phyloP scores from a whole-genome alignment of 2,797 vertebrate species.

The Phrynocephalus vlangalii region DNA sequence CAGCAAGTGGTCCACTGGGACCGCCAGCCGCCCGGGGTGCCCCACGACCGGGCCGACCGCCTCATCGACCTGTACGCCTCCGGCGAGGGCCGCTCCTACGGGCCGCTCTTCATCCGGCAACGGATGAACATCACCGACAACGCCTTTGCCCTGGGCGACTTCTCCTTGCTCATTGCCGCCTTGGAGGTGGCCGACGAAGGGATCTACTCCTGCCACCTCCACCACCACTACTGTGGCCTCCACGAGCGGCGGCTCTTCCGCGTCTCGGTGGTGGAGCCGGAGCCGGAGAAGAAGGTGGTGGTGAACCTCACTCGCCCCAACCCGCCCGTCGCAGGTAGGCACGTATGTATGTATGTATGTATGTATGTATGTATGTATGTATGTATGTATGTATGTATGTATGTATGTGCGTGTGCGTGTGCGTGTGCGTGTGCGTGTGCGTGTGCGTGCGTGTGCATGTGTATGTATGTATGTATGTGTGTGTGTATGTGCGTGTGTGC shows the following conservation, averaged over 20 bases:
- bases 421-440: too few species aligned
- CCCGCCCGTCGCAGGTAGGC: constrained; percentile 57
- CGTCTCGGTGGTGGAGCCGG: constrained; percentile 78
- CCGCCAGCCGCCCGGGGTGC: constrained; percentile 90
- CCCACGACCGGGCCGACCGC: constrained; percentile 90
- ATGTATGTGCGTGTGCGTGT: too few species aligned
- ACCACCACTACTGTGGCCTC: constrained; percentile 97
- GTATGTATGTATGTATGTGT: too few species aligned
- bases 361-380: too few species aligned
- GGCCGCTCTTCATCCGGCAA: constrained; percentile 81
- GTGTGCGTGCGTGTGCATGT: too few species aligned
- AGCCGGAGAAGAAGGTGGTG: constrained; percentile 41
- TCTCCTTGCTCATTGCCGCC: constrained; percentile 86
- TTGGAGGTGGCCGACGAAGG: constrained; percentile 87
- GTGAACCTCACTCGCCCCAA: constrained; percentile 52
- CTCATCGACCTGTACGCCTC: constrained; percentile 94
- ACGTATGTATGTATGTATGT: background rate
- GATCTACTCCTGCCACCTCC: constrained; percentile 94
- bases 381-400: too few species aligned
- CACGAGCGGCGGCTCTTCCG: constrained; percentile 91
- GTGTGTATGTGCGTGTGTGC: too few species aligned
- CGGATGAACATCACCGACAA: constrained; percentile 86
- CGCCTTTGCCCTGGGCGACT: constrained; percentile 91
- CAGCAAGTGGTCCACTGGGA: constrained; percentile 98
- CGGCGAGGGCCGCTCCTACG: constrained; percentile 89